phyloP scores from a whole-genome alignment of 1,140 invertebrate species.

The Venturia canescens region DNA sequence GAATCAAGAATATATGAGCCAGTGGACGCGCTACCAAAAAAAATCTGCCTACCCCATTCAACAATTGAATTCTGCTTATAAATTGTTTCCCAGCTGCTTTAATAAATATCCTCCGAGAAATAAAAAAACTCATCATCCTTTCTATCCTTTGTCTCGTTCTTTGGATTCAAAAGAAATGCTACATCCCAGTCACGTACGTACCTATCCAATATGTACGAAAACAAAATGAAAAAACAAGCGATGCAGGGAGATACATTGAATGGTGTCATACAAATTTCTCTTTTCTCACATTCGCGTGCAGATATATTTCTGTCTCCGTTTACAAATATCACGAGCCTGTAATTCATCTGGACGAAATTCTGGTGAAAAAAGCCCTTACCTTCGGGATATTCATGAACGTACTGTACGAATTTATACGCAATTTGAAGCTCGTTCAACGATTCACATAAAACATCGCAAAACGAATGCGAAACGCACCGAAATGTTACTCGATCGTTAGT shows the following conservation, averaged over 20 bases:
- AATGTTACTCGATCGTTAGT: too few relatives aligned
- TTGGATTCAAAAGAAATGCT: not conserved
- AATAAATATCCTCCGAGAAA: not conserved
- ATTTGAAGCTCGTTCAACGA: too few relatives aligned
- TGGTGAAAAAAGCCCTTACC: not conserved
- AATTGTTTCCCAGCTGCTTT: not conserved
- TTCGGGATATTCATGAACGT: too few relatives aligned
- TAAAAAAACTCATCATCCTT: not conserved
- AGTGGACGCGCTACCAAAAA: not conserved
- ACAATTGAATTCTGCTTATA: conserved; percentile 6
- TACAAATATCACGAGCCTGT: not conserved
- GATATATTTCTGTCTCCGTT: not conserved
- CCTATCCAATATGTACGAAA: not conserved
- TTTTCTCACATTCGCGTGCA: not conserved
- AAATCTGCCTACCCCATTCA: not conserved
- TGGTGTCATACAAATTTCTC: not conserved
- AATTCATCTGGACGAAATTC: not conserved
- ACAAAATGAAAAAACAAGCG: not conserved
- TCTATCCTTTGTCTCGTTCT: not conserved
- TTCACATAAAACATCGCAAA: too few relatives aligned
- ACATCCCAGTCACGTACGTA: conserved; percentile 3
- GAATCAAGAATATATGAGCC: not conserved
- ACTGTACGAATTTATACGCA: too few relatives aligned
- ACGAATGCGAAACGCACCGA: too few relatives aligned
- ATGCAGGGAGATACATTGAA: not conserved